Evolutionary conservation across 2,888 invertebrate genomes (phyloP).

Genomic region (Dicyrtoma fusca): DNA sequence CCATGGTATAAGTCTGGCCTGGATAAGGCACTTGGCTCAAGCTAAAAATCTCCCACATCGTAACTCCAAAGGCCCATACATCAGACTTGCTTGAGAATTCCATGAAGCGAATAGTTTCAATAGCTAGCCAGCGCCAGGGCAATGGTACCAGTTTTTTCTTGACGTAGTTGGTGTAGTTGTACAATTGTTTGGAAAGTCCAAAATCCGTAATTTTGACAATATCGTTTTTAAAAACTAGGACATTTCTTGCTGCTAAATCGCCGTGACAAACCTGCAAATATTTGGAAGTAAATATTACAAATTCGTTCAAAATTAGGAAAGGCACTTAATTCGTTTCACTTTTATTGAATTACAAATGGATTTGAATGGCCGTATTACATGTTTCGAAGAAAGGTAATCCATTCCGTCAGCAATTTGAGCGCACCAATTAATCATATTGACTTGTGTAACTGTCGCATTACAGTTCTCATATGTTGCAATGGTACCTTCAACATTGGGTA

Average conservation of each 20-base stretch:
- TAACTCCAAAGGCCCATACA: not conserved
- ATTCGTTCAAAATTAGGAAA: too few species aligned
- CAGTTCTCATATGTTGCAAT: not conserved
- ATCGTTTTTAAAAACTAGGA: not conserved
- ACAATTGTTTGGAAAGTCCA: not conserved
- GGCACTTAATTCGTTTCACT: too few species aligned
- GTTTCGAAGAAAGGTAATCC: not conserved
- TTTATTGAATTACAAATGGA: too few species aligned
- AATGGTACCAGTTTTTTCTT: not conserved
- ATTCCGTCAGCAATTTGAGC: not conserved
- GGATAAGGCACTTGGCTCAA: not conserved
- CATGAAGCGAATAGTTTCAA: not conserved
- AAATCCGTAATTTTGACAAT: conserved; percentile 2
- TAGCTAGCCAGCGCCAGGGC: not conserved
- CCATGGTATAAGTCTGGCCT: not conserved
- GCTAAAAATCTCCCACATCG: conserved; percentile 8
- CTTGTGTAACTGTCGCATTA: not conserved
- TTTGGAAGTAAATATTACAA: too few species aligned
- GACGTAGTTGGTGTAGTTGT: not conserved
- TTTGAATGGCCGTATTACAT: too few species aligned
- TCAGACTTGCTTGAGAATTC: not conserved
- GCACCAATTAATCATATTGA: not conserved
- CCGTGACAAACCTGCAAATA: not conserved
- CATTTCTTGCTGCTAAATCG: not conserved
- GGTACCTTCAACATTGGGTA: not conserved